These are phyloP conservation scores for Pitta sordida DNA, from an alignment of 2,113 vertebrate genomes.

Conservation along the genomic window DNA sequence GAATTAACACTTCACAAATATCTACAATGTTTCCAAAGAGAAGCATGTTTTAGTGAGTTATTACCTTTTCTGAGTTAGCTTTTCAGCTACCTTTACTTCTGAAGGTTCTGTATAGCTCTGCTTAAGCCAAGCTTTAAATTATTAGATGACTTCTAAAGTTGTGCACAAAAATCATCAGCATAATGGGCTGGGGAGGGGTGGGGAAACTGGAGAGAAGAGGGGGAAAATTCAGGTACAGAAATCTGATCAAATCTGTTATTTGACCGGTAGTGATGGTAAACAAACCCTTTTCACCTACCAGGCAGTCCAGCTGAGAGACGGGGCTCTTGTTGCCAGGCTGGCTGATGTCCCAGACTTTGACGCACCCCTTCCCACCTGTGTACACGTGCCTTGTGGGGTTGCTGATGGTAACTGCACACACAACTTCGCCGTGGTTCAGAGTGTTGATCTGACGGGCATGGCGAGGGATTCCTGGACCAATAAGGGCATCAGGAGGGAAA, in stretches of 20 bases:
- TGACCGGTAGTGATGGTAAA: neutral
- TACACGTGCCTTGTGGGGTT: slow-evolving; percentile 81
- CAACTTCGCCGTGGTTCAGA: slow-evolving; percentile 79
- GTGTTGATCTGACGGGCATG: slow-evolving; percentile 83
- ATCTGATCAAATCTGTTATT: neutral
- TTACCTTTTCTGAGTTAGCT: neutral
- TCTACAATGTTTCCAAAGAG: neutral
- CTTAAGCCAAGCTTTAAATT: neutral
- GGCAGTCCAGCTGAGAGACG: slow-evolving; percentile 84
- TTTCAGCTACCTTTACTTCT: neutral
- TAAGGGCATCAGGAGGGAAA: slow-evolving; percentile 81
- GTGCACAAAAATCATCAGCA: neutral
- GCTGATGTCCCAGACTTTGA: slow-evolving; percentile 84
- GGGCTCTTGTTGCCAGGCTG: slow-evolving; percentile 84
- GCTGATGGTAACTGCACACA: slow-evolving; percentile 82
- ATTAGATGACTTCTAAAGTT: neutral
- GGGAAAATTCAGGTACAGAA: neutral
- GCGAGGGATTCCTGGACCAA: slow-evolving; percentile 79
- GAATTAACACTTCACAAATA: neutral
- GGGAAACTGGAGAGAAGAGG: too few relatives aligned
- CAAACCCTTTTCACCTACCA: slow-evolving; percentile 68
- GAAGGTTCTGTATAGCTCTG: neutral
- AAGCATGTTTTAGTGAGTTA: neutral
- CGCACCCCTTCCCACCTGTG: slow-evolving; percentile 80
- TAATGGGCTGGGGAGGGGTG: neutral